These are phyloP conservation scores for Eufriesea mexicana DNA, from an alignment of 1,140 invertebrate species.

Conservation along the genomic window DNA sequence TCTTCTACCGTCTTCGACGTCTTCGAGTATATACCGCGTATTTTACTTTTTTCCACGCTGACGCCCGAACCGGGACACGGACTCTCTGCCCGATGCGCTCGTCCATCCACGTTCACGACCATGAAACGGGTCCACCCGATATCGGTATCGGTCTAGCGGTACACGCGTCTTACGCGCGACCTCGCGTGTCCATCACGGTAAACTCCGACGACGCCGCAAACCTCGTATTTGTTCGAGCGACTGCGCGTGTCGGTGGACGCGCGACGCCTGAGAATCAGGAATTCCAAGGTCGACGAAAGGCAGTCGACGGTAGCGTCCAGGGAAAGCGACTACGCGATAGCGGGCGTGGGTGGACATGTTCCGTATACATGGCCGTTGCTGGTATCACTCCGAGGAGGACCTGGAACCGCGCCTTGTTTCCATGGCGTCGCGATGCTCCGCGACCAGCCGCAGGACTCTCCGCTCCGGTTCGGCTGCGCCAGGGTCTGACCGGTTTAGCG, in stretches of 20 bases:
- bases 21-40: no score
- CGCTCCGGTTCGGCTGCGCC: no score
- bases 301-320: conserved; percentile 20
- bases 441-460: no score
- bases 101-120: conserved; percentile 9
- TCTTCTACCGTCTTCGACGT: not conserved
- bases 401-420: no score
- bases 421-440: not conserved
- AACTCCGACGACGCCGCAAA: not conserved
- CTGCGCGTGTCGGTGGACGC: not conserved
- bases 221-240: conserved; percentile 34
- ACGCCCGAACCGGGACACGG: conserved; percentile 1
- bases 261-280: conserved; percentile 35
- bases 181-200: conserved; percentile 6
- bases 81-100: no score
- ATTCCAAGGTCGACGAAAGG: conserved; percentile 54
- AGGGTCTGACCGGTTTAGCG: conserved; percentile 33
- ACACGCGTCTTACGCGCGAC: conserved; percentile 12
- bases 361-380: no score
- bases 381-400: not conserved
- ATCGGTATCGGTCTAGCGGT: conserved; percentile 46
- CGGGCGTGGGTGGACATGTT: conserved; percentile 17
- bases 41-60: not conserved
- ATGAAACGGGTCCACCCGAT: conserved; percentile 27
- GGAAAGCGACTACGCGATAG: conserved; percentile 19